phyloP scores from a whole-genome alignment of 2,797 vertebrate species.

The Pyrocephalus nanus region DNA sequence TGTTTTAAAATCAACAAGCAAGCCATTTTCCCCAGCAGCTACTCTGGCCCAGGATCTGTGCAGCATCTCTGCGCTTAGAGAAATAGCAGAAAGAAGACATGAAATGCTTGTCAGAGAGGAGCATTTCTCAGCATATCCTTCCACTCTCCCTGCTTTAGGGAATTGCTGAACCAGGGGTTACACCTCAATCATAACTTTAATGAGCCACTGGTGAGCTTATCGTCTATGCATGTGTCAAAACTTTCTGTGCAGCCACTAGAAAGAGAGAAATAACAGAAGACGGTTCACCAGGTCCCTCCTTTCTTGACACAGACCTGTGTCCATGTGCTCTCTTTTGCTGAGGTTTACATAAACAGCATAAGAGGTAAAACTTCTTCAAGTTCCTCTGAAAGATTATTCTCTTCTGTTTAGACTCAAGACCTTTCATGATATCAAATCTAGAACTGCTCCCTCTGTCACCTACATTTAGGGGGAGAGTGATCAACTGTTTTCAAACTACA shows the following conservation, averaged over 20 bases:
- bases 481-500: background rate
- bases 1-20: background rate
- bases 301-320: background rate
- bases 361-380: background rate
- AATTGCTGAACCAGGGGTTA: constrained; percentile 6
- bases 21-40: background rate
- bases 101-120: background rate
- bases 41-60: background rate
- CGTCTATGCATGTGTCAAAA: background rate
- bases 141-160: background rate
- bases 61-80: background rate
- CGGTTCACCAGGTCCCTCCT: background rate
- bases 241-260: background rate
- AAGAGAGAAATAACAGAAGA: background rate
- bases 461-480: accelerated
- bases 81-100: background rate
- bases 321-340: background rate
- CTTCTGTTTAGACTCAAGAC: background rate
- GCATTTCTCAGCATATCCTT: constrained; percentile 9
- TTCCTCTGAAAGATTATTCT: background rate
- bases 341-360: background rate
- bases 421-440: background rate
- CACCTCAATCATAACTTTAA: background rate
- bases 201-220: background rate
- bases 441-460: background rate